Evolutionary conservation across 2,113 vertebrate species (phyloP).

Genomic region (Sigmodon hispidus): DNA sequence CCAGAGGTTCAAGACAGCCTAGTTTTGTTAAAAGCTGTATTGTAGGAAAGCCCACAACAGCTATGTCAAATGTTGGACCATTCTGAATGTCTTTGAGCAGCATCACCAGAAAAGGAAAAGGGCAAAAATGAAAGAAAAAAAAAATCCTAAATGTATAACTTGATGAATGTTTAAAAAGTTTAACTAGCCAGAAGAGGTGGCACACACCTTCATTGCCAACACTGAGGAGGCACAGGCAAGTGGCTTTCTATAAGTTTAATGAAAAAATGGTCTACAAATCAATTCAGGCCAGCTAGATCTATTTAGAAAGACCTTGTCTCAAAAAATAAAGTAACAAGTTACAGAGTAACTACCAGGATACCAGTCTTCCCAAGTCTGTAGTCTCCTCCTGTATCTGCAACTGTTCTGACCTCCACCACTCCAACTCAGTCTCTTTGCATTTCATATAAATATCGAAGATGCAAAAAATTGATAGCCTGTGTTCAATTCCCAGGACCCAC

Average conservation of each 20-base stretch:
- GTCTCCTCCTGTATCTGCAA: background rate
- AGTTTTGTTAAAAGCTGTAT: background rate
- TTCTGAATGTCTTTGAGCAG: background rate
- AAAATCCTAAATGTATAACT: background rate
- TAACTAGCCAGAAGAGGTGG: background rate
- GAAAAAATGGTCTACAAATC: background rate
- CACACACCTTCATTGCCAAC: background rate
- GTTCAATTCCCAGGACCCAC: background rate
- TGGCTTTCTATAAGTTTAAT: background rate
- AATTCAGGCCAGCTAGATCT: background rate
- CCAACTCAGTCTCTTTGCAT: constrained; percentile 16
- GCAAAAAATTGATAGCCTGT: background rate
- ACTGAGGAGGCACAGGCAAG: background rate
- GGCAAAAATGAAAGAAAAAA: background rate
- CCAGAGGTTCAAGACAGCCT: background rate
- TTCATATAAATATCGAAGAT: constrained; percentile 6
- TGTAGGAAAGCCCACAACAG: background rate
- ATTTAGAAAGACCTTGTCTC: background rate
- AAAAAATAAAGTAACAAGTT: background rate
- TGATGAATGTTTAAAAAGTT: background rate
- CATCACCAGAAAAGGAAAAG: background rate
- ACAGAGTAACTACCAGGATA: background rate
- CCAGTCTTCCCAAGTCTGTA: constrained; percentile 12
- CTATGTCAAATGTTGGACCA: background rate
- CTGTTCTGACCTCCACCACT: background rate